Evolutionary conservation across 1,140 invertebrate genomes (phyloP).

Genomic region (Neuroterus valhalla): DNA sequence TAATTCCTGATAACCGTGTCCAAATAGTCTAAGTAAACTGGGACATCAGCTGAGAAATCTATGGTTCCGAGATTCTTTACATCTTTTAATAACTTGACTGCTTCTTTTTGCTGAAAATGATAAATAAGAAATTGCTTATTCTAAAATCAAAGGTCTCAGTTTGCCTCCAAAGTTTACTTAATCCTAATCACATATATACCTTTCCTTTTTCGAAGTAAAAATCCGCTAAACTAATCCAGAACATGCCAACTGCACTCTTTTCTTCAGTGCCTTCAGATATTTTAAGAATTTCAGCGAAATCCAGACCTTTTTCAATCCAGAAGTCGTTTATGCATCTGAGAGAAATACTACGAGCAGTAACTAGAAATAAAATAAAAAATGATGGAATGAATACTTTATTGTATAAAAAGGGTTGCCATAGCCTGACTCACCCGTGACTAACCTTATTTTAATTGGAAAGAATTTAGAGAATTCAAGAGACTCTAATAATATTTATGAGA

Average conservation of each 20-base stretch:
- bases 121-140: slow-evolving; percentile 11
- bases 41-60: slow-evolving; percentile 42
- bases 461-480: too few relatives aligned
- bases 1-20: slow-evolving; percentile 57
- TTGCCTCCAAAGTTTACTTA: slow-evolving; percentile 16
- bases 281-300: slow-evolving; percentile 46
- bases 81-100: slow-evolving; percentile 56
- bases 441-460: too few relatives aligned
- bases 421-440: too few relatives aligned
- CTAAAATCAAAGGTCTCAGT: slow-evolving; percentile 35
- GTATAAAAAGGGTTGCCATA: too few relatives aligned
- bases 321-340: slow-evolving; percentile 55
- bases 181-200: slow-evolving; percentile 44
- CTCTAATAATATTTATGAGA: too few relatives aligned
- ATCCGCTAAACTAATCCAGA: slow-evolving; percentile 65
- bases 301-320: slow-evolving; percentile 61
- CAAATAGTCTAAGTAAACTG: slow-evolving; percentile 54
- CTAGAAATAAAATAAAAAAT: slow-evolving; percentile 49
- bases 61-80: slow-evolving; percentile 50
- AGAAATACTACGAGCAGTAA: slow-evolving; percentile 60
- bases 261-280: slow-evolving; percentile 49
- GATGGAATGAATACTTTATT: slow-evolving; percentile 13
- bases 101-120: slow-evolving; percentile 53
- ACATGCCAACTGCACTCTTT: slow-evolving; percentile 51
- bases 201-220: slow-evolving; percentile 65